Evolutionary conservation across 1,140 invertebrate genomes (phyloP), one percentile per base, ranked within the genome.

Genomic region (Panulirus ornatus): DNA sequence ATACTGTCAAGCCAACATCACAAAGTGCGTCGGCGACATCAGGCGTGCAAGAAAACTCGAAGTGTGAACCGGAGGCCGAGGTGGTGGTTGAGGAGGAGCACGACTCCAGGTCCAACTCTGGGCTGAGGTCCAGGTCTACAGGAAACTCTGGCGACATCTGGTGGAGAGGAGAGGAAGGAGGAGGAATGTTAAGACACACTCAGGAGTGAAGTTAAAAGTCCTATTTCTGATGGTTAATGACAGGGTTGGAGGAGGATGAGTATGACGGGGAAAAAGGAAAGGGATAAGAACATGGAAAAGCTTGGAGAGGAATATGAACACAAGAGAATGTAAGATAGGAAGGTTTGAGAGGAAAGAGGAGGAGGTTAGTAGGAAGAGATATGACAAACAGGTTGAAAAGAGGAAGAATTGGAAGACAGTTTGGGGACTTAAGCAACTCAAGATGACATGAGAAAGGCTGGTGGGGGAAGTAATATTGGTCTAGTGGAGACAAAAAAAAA

Each of bases 91-190:
- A 63, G 38, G 85, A 63, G 44, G 79, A 73, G 66, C 79, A 89
- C 2, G 88, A 83, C 36, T 75, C 71, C 5, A 89, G 88, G 88
- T 89, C 88, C 42, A 89, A 47, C 42, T 89, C 88, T 3, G 78
- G 79, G 34, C 30, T 83, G 16, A 89, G 79, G 47, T 89, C 88
- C 11, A 89, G 70, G 38, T 89, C 88, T n/a, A 89, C 88, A 1
- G 79, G 79, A 79, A 89, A 89, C 27, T 89, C 79, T 8, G 87
- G 88, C 22, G 88, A 83, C 88, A 89, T 89, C 88, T 89, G 86
- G 30, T 19, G n/a, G 5, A 40, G 19, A 38, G 38, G 30, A 34
- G 0, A 14, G 16, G 16, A 11, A 36, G 22, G 14, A 42, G 58
- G 47, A 42, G 16, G 14, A 1, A 22, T 58, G 16, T n/a, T n/a